Conservation (phyloP, 2,113 vertebrate genomes). For the Pipra filicauda region DNA sequence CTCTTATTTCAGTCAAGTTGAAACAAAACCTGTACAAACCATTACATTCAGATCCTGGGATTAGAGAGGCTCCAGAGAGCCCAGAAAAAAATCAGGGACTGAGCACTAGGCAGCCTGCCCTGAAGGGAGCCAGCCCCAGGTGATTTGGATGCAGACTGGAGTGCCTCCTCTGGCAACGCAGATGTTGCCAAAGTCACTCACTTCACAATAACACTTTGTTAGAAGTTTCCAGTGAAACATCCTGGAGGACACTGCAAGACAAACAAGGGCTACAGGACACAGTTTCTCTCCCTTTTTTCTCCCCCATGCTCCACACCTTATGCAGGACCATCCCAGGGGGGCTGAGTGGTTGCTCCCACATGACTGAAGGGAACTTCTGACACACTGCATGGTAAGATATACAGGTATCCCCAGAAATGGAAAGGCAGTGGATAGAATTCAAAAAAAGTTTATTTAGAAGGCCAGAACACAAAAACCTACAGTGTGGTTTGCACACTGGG, state of each 20-base stretch:
- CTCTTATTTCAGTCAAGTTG: neutral
- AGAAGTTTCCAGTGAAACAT: neutral
- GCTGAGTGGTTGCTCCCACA: neutral
- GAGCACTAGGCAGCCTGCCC: neutral
- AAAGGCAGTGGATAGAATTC: too few species aligned
- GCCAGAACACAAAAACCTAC: too few species aligned
- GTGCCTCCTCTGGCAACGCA: accelerated
- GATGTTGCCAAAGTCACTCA: neutral
- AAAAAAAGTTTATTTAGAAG: too few species aligned
- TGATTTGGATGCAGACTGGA: neutral
- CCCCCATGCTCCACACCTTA: neutral
- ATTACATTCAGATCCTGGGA: neutral
- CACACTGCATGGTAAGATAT: neutral
- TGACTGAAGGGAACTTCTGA: neutral
- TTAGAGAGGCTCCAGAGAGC: neutral
- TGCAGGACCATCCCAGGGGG: neutral
- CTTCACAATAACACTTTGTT: neutral
- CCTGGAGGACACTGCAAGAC: neutral
- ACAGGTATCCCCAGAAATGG: too few species aligned
- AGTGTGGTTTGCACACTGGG: too few species aligned
- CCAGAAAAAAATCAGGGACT: neutral
- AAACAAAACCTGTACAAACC: neutral
- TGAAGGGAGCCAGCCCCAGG: neutral
- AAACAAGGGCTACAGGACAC: neutral
- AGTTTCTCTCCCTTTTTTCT: neutral